phyloP scores from a whole-genome alignment of 2,113 vertebrate genomes.

The Pseudopipra pipra region DNA sequence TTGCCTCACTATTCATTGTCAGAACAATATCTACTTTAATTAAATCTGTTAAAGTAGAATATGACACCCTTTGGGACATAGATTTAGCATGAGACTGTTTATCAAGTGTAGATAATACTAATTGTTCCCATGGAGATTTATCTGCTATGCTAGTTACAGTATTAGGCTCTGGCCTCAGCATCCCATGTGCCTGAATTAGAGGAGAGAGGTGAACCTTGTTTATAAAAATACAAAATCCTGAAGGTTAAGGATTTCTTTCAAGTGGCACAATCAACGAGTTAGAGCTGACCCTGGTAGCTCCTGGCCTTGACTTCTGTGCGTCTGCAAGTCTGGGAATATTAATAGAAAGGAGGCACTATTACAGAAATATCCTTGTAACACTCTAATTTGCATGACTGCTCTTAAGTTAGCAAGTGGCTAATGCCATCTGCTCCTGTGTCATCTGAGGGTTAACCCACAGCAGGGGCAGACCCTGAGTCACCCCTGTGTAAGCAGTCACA shows the following conservation, averaged over 20 bases:
- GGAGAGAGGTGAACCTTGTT: constrained; percentile 45
- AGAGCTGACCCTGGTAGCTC: background rate
- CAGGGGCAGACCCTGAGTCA: constrained; percentile 19
- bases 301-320: background rate
- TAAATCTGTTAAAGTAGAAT: constrained; percentile 71
- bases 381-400: constrained; percentile 13
- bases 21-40: constrained; percentile 67
- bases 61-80: constrained; percentile 69
- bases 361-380: constrained; percentile 16
- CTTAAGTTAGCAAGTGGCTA: background rate
- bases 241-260: constrained; percentile 23
- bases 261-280: background rate
- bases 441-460: background rate
- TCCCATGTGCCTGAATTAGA: constrained; percentile 40
- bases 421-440: constrained; percentile 37
- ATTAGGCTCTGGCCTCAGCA: constrained; percentile 48
- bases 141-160: constrained; percentile 52
- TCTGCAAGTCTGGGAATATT: background rate
- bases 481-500: background rate
- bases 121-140: constrained; percentile 75
- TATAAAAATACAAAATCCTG: constrained; percentile 26
- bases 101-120: constrained; percentile 74
- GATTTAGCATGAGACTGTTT: constrained; percentile 72
- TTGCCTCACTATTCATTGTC: constrained; percentile 28
- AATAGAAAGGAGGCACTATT: background rate